Percentiles rank a stretch among this genome's conserved stretches.
Evolutionary conservation across 2,113 vertebrate genomes (phyloP).

Genomic region (Nothoprocta perdicaria): DNA sequence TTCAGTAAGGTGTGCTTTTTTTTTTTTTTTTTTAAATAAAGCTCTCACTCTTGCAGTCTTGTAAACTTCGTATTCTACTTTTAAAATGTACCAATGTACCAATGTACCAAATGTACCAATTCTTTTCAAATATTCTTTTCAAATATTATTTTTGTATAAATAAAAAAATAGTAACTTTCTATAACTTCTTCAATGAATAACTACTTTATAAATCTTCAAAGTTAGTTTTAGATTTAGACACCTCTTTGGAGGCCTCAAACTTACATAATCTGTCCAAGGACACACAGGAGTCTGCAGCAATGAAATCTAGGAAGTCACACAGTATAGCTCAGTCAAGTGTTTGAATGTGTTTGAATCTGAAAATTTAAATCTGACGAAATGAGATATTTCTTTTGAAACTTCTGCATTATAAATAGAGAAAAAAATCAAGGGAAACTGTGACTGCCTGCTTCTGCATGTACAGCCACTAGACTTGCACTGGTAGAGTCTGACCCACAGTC

Average conservation of each 20-base stretch:
- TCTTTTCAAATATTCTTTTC: neutral
- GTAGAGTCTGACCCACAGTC: neutral
- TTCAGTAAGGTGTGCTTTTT: neutral
- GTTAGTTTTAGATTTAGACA: neutral
- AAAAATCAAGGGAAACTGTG: neutral
- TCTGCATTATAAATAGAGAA: neutral
- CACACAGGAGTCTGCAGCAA: neutral
- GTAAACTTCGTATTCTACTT: neutral
- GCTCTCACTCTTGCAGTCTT: fast-evolving
- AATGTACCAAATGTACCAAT: too few relatives aligned
- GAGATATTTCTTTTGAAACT: neutral
- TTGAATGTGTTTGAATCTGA: neutral
- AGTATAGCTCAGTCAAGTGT: neutral
- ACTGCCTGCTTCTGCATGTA: neutral
- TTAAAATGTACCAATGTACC: neutral
- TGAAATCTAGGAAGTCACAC: neutral
- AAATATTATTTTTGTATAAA: neutral
- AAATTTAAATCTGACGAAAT: fast-evolving
- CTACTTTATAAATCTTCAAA: neutral
- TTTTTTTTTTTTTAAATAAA: neutral
- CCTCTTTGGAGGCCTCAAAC: neutral
- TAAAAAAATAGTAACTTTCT: neutral
- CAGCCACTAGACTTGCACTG: neutral
- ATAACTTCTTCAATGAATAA: neutral
- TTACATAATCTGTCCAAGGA: neutral